Base-by-base conservation (phyloP, 2,113 vertebrate species). In the Podilymbus podiceps region DNA sequence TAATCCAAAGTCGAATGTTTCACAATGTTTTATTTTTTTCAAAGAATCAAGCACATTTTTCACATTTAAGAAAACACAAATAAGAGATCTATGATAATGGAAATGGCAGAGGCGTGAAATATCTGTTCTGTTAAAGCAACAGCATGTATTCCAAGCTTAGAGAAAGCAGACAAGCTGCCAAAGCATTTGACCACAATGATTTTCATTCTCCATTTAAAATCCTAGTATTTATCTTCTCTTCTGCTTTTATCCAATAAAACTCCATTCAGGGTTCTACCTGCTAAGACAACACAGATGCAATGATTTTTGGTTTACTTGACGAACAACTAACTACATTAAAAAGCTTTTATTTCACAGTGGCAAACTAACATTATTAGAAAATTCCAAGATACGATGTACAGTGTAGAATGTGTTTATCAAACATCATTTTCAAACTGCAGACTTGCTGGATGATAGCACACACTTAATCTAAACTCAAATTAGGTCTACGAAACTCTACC, bases 101-200 rank as follows among this genome's bases (percentile, higher is more conserved):
- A 88, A 94, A 90, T 33, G 71, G 63, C 72, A 96, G 81, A 91
- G 38, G 28, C 15, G 88, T 67, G 31, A 93, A 94, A 64, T 80
- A 79, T n/a, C 69, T 94, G 15, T 62, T 69, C n/a, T 85, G 55
- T 30, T 93, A 85, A 90, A 93, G 50, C 38, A 94, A 73, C 50
- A 83, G n/a, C 55, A 30, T 44, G 24, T 80, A 85, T 83, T 88
- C 59, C 63, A 94, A 93, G 33, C 73, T 85, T 30, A 67, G 56
- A 78, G 64, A 79, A 81, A 77, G 83, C 2, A 68, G 53, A 59
- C 15, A 33, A 5, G 22, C 50, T 91, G 82, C 59, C 55, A 73
- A 95, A 59, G n/a, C 38, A 62, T 80, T 80, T 79, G 52, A 79
- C 71, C 77, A 86, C 75, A 91, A 44, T 22, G 4, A 50, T 85